Base-by-base conservation (phyloP, 2,113 vertebrate species). In the Poicephalus meyeri region DNA sequence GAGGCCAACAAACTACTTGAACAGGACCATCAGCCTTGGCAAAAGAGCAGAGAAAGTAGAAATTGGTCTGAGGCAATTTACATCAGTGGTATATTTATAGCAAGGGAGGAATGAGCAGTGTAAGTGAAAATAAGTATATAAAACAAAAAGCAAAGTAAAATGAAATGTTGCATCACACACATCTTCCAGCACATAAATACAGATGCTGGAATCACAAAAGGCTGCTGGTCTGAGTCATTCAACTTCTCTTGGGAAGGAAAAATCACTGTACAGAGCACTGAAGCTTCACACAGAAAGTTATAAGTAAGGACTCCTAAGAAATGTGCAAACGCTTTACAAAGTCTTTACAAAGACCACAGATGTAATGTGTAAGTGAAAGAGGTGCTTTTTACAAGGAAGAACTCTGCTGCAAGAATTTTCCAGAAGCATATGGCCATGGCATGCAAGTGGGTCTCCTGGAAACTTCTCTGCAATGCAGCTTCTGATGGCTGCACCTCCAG, bases 151-250 rank as follows among this genome's bases (percentile, higher is more conserved):
- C 95, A 92, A 97, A 96, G 39, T 33, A 58, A 86, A 97, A 86
- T 81, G 41, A 78, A 97, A 94, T 96, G 89, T 76, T 96, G 80
- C 69, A 88, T 73, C 92, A 79, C 64, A 94, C 66, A 52, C 66
- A 66, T 96, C 87, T 91, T 89, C 78, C 18, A 86, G 88, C 96
- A 97, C 96, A 87, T 96, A 97, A 93, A 97, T 95, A 93, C 81
- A 91, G 93, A 88, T 87, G 81, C 74, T 93, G 92, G 77, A 97
- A 95, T 93, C 91, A 90, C 91, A 97, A 91, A 96, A 96, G 64
- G 91, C 65, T 96, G 89, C 97, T 95, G 97, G 85, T 71, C 91
- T 97, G 92, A 97, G 94, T 96, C 95, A 97, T 88, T 66, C 29
- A 7, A 63, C 94, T 91, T 44, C 92, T 79, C 52, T 15, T 12